Evolutionary conservation across 2,888 invertebrate species (phyloP).

Genomic region (Chaitophorus viminalis): DNA sequence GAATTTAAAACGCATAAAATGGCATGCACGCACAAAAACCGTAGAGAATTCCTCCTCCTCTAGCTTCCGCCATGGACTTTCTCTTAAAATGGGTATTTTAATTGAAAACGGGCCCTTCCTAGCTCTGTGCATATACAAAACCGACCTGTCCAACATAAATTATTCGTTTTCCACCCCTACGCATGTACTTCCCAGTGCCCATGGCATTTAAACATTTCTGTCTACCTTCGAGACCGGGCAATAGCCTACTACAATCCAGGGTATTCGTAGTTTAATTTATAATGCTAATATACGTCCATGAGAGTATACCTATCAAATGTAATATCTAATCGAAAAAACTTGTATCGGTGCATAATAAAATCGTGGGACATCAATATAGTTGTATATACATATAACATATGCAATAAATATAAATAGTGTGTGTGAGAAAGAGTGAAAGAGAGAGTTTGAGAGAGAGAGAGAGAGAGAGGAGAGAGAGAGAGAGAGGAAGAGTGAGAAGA

Average conservation of each 20-base stretch:
- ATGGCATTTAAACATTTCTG: constrained; percentile 28
- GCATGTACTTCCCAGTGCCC: not conserved
- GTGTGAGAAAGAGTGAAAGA: too few relatives aligned
- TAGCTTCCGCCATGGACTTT: not conserved
- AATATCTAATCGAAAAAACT: constrained; percentile 32
- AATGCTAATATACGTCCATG: constrained; percentile 14
- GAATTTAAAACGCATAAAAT: constrained; percentile 38
- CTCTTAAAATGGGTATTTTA: constrained; percentile 57
- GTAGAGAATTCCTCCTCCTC: constrained; percentile 1
- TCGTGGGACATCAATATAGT: not conserved
- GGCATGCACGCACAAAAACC: constrained; percentile 36
- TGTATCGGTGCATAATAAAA: not conserved
- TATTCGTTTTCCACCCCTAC: constrained; percentile 46
- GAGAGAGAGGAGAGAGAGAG: too few relatives aligned
- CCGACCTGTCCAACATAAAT: constrained; percentile 61
- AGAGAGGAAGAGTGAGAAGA: not conserved
- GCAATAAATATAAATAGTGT: not conserved
- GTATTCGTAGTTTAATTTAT: constrained; percentile 47
- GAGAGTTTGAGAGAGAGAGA: too few relatives aligned
- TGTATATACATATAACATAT: not conserved
- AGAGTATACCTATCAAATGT: not conserved
- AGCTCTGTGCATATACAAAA: constrained; percentile 34
- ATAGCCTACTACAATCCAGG: not conserved
- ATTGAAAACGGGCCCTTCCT: constrained; percentile 56
- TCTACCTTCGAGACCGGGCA: constrained; percentile 8